A percentile compares a stretch with the other conserved stretches of the same genome.
Evolutionary conservation across 2,113 vertebrate genomes (phyloP).

Genomic region (Dasypus novemcinctus): DNA sequence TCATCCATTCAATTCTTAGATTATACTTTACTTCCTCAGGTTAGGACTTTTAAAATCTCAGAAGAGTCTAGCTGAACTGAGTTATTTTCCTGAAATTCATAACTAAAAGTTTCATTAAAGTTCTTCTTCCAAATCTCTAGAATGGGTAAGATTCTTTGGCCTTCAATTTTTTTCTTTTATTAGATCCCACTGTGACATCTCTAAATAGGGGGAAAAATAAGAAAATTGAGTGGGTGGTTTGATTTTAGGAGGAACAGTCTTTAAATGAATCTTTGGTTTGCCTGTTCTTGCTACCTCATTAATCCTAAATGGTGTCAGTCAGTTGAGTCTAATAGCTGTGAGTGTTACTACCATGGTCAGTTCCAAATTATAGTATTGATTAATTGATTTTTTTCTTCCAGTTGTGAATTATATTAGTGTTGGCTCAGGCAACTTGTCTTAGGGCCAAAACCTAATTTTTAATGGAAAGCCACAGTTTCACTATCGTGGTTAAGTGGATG

Average conservation of each 20-base stretch:
- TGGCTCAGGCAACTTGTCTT: slow-evolving; percentile 74
- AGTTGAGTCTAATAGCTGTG: slow-evolving; percentile 80
- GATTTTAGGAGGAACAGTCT: slow-evolving; percentile 67
- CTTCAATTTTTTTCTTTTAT: slow-evolving; percentile 69
- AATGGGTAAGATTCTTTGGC: slow-evolving; percentile 53
- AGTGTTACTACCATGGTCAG: slow-evolving; percentile 82
- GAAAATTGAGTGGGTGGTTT: slow-evolving; percentile 64
- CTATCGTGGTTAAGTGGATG: slow-evolving; percentile 51
- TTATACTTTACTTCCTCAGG: not conserved
- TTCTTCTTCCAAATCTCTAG: not conserved
- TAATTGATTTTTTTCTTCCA: slow-evolving; percentile 86
- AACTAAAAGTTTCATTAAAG: not conserved
- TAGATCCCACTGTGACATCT: slow-evolving; percentile 60
- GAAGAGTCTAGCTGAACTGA: not conserved
- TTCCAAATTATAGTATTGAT: slow-evolving; percentile 88
- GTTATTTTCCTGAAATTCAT: slow-evolving; percentile 18
- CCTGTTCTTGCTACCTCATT: slow-evolving; percentile 80
- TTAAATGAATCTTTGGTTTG: slow-evolving; percentile 79
- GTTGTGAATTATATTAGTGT: slow-evolving; percentile 82
- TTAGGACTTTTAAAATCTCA: not conserved
- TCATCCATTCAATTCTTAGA: not conserved
- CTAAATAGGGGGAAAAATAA: slow-evolving; percentile 60
- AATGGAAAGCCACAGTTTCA: slow-evolving; percentile 70
- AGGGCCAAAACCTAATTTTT: slow-evolving; percentile 78
- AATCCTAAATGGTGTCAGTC: slow-evolving; percentile 83